These are phyloP conservation scores for Drosophila teissieri DNA, from an alignment of 1,140 invertebrate genomes.

Conservation along the genomic window DNA sequence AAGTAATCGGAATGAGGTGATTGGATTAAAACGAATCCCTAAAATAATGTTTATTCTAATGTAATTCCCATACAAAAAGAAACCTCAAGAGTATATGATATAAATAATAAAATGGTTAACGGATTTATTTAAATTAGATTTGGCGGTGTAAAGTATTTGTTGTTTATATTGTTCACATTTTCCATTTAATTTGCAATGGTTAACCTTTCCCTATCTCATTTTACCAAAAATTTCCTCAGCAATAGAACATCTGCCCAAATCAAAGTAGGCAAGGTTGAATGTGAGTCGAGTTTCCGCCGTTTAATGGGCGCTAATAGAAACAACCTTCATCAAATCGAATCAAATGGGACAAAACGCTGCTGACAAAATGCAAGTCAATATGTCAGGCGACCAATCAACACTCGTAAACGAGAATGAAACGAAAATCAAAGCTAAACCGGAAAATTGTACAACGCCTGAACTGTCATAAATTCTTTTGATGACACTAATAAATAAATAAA, in stretches of 20 bases:
- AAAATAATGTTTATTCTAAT: background rate
- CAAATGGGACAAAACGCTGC: constrained; percentile 60
- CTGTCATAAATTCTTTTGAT: constrained; percentile 53
- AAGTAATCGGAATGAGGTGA: background rate
- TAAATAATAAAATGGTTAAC: too few relatives aligned
- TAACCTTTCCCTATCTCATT: background rate
- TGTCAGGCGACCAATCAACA: constrained; percentile 63
- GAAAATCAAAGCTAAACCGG: constrained; percentile 43
- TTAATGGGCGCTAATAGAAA: constrained; percentile 58
- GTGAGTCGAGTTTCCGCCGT: constrained; percentile 34
- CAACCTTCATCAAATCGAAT: constrained; percentile 76
- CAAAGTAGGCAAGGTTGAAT: constrained; percentile 32
- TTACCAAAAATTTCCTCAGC: background rate
- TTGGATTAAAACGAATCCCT: background rate
- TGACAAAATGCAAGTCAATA: constrained; percentile 76
- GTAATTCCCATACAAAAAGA: too few relatives aligned
- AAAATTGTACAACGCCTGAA: constrained; percentile 12
- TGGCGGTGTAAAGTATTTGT: too few relatives aligned
- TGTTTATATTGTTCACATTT: background rate
- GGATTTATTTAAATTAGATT: too few relatives aligned
- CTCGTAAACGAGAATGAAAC: constrained; percentile 33
- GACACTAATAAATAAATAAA: constrained; percentile 31
- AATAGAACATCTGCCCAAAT: constrained; percentile 14
- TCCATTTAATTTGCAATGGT: constrained; percentile 16
- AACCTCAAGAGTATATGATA: too few relatives aligned